Base-by-base conservation (phyloP, 2,797 vertebrate species). In the Remorina albescens region DNA sequence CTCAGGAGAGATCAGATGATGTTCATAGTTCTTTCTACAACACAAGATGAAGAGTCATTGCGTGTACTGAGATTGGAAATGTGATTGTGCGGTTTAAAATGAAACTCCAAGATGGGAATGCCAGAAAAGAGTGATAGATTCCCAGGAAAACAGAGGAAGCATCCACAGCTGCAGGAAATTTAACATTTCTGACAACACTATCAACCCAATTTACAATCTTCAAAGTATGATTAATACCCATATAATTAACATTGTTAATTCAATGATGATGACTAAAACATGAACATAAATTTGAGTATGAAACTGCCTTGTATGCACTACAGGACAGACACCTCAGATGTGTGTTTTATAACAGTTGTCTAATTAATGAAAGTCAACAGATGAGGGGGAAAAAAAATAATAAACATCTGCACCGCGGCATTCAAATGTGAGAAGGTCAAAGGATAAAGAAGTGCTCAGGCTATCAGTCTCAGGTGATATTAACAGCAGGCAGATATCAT, bases 401-500 rank as follows among this genome's bases (percentile, higher is more conserved):
- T 0, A 60, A 47, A 39, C 0, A 60, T 39, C 60, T 36, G 5
- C 51, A 19, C 2, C 0, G 6, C 36, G 16, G 51, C 39, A 65
- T 82, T 78, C 47, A 86, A 86, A 87, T 79, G 83, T 78, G 64
- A 77, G 30, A 39, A 74, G 84, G 73, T 88, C 80, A 76, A 28
- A 83, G 84, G 74, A 82, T 63, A 16, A 36, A 34, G 64, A 44
- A 28, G 37, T 13, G 65, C 34, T 63, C 44, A 7, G 55, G 67
- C 73, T 58, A 71, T 88, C 71, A 28, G 23, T 59, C 57, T 63
- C 34, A 28, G 56, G 69, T 80, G 62, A 49, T 67, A 59, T 78
- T 67, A 77, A 55, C 21, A 0, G 42, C 71, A 79, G 76, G 26
- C 67, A 66, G 63, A 21, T 63, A 69, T 84, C 79, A 26, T 78